Evolutionary conservation across 1,140 invertebrate species (phyloP), one percentile per base, ranked within the genome.

Genomic region (Listronotus oregonensis): DNA sequence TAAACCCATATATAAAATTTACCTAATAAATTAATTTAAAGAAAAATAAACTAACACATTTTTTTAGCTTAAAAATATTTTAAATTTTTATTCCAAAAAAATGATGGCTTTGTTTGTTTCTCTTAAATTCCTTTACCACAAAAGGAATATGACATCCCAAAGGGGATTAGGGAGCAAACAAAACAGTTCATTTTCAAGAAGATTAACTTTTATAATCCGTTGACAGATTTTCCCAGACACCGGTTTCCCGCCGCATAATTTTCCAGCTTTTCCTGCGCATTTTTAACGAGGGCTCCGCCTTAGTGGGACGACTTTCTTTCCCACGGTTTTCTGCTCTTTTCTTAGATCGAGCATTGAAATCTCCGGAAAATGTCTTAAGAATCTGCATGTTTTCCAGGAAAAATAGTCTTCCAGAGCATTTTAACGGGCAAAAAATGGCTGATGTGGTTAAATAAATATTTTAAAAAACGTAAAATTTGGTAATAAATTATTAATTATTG

Each of bases 141-240:
- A 27, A 27, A 27, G 21, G 17, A 49, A 60, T 34, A 50, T 60
- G 58, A 50, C 58, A 60, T 34, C 14, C 49, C 47, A 27, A 37
- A 47, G 56, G 32, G 14, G 32, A 14, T 34, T 10, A 43, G 11
- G 15, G 31, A 50, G 15, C 44, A 51, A 60, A 60, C 44, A 70
- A 73, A 73, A 73, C 66, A 73, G 73, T 68, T 73, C 69, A 74
- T 70, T 74, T 74, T 66, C 67, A 65, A 60, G 64, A 40, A 71
- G 71, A 74, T 74, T 74, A 74, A 73, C 73, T 74, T 72, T 68
- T 69, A 74, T 74, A 74, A 71, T 71, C 73, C 70, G 73, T 71
- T 74, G 71, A 71, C 71, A 73, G 67, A 40, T 67, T 72, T 70
- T 71, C 66, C 67, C 60, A 57, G 70, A 70, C 68, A 50, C 51